A percentile compares a stretch with the other conserved stretches of the same genome.
Conservation (phyloP, 2,888 invertebrate genomes). For the Polylopha cassiicola region DNA sequence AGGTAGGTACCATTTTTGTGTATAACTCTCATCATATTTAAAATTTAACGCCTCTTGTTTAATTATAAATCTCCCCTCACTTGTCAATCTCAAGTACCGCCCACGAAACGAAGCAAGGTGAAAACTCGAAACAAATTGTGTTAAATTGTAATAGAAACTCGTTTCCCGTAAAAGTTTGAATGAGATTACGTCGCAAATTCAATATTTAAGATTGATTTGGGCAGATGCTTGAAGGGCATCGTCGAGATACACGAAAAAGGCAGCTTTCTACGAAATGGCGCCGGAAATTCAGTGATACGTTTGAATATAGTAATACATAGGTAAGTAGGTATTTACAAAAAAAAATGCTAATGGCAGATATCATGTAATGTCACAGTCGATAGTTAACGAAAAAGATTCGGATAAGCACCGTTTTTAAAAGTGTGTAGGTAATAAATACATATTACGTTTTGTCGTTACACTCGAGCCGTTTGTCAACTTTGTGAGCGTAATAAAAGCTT, state of each 20-base stretch:
- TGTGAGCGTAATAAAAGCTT: slow-evolving; percentile 62
- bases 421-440: slow-evolving; percentile 48
- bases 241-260: slow-evolving; percentile 41
- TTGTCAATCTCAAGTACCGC: slow-evolving; percentile 52
- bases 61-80: slow-evolving; percentile 50
- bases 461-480: slow-evolving; percentile 58
- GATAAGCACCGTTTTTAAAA: slow-evolving; percentile 9
- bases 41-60: slow-evolving; percentile 39
- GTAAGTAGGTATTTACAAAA: too few relatives aligned
- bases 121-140: slow-evolving; percentile 73
- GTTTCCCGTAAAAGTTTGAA: slow-evolving; percentile 72
- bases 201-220: slow-evolving; percentile 77
- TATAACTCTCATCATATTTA: slow-evolving; percentile 5
- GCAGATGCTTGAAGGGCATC: slow-evolving; percentile 65
- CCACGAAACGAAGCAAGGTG: slow-evolving; percentile 53
- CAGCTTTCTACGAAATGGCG: too few relatives aligned
- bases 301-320: too few relatives aligned
- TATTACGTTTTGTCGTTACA: slow-evolving; percentile 39
- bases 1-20: neutral
- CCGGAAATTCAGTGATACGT: too few relatives aligned
- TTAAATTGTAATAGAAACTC: slow-evolving; percentile 75
- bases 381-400: neutral
- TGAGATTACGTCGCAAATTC: slow-evolving; percentile 73
- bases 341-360: too few relatives aligned
- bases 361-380: slow-evolving; percentile 5